Conservation (phyloP, 2,797 vertebrate genomes). For the Ctenopoma kingsleyae region DNA sequence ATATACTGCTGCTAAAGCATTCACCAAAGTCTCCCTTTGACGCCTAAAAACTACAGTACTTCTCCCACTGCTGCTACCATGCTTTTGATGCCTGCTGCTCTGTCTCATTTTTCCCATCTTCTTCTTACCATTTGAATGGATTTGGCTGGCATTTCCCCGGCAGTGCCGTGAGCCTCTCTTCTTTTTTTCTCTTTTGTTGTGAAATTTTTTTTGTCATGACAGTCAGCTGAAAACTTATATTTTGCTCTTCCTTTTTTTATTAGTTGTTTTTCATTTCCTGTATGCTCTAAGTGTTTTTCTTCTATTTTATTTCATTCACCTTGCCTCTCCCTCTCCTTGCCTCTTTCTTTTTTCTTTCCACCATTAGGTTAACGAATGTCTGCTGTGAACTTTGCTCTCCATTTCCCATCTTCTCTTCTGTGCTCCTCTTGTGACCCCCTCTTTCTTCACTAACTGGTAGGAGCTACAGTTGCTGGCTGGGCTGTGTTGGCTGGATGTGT, state of each 20-base stretch:
- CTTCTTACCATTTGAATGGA: slow-evolving; percentile 11
- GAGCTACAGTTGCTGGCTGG: slow-evolving; percentile 18
- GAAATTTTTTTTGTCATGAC: slow-evolving; percentile 12
- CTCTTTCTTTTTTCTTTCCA: slow-evolving; percentile 20
- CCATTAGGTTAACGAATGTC: slow-evolving; percentile 20
- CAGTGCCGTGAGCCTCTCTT: not conserved
- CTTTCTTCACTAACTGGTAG: slow-evolving; percentile 25
- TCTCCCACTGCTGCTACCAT: slow-evolving; percentile 11
- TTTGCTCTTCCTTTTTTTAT: slow-evolving; percentile 5
- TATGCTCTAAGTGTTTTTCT: not conserved
- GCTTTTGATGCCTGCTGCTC: not conserved
- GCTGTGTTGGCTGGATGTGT: slow-evolving; percentile 34
- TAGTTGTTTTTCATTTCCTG: slow-evolving; percentile 17
- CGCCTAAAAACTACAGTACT: too few species aligned
- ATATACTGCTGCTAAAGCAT: not conserved
- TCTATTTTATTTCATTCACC: slow-evolving; percentile 2
- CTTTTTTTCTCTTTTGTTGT: slow-evolving; percentile 20
- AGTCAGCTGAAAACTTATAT: slow-evolving; percentile 25
- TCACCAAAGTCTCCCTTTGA: not conserved
- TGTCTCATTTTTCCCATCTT: slow-evolving; percentile 16
- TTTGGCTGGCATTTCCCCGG: slow-evolving; percentile 14
- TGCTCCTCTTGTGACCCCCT: slow-evolving; percentile 18
- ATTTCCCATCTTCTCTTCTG: slow-evolving; percentile 20
- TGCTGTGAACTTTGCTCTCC: slow-evolving; percentile 23
- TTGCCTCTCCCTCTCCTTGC: not conserved